phyloP scores from a whole-genome alignment of 2,797 vertebrate species.

The Acropternis orthonyx region DNA sequence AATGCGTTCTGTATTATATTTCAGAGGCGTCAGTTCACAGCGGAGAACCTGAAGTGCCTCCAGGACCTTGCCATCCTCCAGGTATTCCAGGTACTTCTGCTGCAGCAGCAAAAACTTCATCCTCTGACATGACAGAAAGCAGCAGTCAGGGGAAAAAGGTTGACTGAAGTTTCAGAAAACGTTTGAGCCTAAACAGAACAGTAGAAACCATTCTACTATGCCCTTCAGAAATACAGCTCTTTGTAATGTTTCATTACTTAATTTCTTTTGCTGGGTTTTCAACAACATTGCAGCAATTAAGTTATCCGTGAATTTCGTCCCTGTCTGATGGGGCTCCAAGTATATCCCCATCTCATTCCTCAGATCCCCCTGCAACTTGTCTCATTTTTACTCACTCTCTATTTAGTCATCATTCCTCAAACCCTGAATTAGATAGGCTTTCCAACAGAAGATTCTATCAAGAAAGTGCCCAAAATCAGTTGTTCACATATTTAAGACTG shows the following conservation, averaged over 20 bases:
- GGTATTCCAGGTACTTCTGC: conserved; percentile 99
- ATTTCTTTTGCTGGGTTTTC: background rate
- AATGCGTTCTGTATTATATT: conserved; percentile 98
- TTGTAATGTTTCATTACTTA: conserved; percentile 71
- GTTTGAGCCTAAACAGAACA: conserved; percentile 82
- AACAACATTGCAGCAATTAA: background rate
- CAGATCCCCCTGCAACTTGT: background rate
- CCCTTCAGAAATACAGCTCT: conserved; percentile 70
- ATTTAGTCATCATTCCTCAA: background rate
- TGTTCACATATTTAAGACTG: background rate
- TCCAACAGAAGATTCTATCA: background rate
- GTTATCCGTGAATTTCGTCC: background rate
- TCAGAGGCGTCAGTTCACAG: conserved; percentile 95
- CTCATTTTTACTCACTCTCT: background rate
- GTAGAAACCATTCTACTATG: conserved; percentile 80
- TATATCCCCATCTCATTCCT: background rate
- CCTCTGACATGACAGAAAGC: conserved; percentile 87
- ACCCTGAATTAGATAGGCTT: background rate
- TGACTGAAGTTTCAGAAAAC: conserved; percentile 82
- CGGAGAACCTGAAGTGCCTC: conserved; percentile 97
- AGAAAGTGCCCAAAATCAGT: background rate
- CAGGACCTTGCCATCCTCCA: conserved; percentile 98
- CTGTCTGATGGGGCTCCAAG: background rate
- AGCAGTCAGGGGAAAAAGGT: conserved; percentile 79
- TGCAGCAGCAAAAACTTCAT: conserved; percentile 99